Evolutionary conservation across 1,140 invertebrate genomes (phyloP), one percentile per base, ranked within the genome.

Genomic region (Pseudachorutes palmiensis): DNA sequence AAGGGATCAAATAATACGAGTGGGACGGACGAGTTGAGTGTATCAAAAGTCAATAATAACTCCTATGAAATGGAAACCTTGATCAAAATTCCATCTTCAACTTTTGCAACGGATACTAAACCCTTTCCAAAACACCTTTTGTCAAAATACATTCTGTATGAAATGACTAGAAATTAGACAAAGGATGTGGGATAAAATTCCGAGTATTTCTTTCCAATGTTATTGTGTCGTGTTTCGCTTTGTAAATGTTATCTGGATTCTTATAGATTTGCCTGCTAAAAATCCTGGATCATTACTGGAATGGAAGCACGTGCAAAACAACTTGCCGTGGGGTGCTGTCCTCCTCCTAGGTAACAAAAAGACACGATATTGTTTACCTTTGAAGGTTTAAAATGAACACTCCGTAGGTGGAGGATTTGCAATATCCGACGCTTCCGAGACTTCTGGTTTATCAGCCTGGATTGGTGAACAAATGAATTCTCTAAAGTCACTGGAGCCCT

Each of bases 221-320:
- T 14, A 14, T 55, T 55, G 12, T 55, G 5, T 55, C 51, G 24
- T 55, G 12, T 55, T 26, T 45, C 36, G 9, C n/a, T n/a, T n/a
- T n/a, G 19, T 19, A 12, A 45, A 45, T 45, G 9, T 12, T 45
- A 19, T 45, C 28, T 12, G 5, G 28, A 12, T 14, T 12, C 24
- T 24, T 9, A 12, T 63, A 63, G 30, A 63, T 48, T 5, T 36
- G 14, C 61, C 30, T 24, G 19, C 14, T 3, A 32, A 30, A 16
- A 14, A 61, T 32, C 64, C 30, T 60, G 61, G 64, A 0, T 83
- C 85, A 1, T 79, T 90, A 19, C 83, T 90, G 12, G 88, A 85
- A n/a, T 91, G 89, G 89, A 86, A 86, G 68, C 84, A 85, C 33
- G 82, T 90, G 32, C 87, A 90, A 73, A 81, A 86, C 49, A 89